Conservation (phyloP, 2,113 vertebrate species). For the Cygnus atratus region DNA sequence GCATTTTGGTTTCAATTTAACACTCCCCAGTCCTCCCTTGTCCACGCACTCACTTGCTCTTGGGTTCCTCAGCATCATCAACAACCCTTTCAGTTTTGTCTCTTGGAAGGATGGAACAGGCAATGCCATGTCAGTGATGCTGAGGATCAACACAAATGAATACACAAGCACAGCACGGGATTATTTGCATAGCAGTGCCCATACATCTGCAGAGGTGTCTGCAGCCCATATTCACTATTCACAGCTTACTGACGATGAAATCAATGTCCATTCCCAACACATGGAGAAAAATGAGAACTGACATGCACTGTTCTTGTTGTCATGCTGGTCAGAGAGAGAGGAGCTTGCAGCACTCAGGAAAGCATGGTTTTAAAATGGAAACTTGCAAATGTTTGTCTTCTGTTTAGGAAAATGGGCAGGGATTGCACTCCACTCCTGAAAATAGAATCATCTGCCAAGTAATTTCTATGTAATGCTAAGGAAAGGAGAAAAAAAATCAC, state of each 20-base stretch:
- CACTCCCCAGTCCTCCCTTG: neutral
- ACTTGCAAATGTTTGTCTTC: neutral
- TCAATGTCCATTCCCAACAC: accelerated
- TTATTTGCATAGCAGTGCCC: neutral
- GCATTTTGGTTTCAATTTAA: neutral
- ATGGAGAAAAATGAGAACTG: neutral
- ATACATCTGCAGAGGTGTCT: neutral
- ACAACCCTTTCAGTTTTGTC: neutral
- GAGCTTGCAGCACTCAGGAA: neutral
- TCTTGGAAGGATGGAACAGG: neutral
- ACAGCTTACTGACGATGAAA: neutral
- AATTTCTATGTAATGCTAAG: neutral
- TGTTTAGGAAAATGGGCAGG: neutral
- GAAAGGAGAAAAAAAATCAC: neutral
- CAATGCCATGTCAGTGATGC: neutral
- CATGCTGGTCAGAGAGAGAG: accelerated
- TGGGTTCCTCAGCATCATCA: neutral
- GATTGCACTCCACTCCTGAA: neutral
- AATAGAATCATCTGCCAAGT: neutral
- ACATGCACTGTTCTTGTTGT: too few species aligned
- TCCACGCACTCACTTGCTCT: neutral
- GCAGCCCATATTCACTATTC: neutral
- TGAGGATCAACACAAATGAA: neutral
- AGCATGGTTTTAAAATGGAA: neutral
- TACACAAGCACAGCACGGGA: slow-evolving; percentile 4